These are phyloP conservation scores for Brachypterus glaber DNA, from an alignment of 2,888 invertebrate genomes.

Conservation along the genomic window DNA sequence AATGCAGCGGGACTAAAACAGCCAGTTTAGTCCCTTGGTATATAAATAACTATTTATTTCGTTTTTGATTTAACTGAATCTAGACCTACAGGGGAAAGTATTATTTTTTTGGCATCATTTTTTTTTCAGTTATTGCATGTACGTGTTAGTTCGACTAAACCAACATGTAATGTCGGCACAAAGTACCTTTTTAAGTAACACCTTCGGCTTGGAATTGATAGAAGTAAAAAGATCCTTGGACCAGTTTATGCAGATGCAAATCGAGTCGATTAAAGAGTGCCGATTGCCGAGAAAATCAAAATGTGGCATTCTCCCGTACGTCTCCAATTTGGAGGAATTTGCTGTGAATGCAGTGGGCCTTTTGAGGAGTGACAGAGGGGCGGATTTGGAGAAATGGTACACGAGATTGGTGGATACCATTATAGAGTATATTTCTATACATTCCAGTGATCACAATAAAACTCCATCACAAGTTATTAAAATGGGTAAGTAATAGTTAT, in stretches of 20 bases:
- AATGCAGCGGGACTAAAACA: too few relatives aligned
- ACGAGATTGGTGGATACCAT: slow-evolving; percentile 70
- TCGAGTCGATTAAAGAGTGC: slow-evolving; percentile 70
- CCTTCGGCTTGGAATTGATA: slow-evolving; percentile 75
- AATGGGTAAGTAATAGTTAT: slow-evolving; percentile 52
- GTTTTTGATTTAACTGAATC: too few relatives aligned
- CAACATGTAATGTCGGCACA: slow-evolving; percentile 88
- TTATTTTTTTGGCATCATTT: too few relatives aligned
- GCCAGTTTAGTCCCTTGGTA: too few relatives aligned
- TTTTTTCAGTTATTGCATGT: slow-evolving; percentile 81
- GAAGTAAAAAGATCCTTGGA: slow-evolving; percentile 88
- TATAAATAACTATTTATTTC: too few relatives aligned
- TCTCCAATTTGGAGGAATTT: slow-evolving; percentile 84
- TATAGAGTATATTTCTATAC: slow-evolving; percentile 69
- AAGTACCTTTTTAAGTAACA: slow-evolving; percentile 80
- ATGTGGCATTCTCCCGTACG: slow-evolving; percentile 83
- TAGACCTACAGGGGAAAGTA: too few relatives aligned
- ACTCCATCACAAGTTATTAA: slow-evolving; percentile 87
- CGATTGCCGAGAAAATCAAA: slow-evolving; percentile 65
- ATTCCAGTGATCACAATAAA: slow-evolving; percentile 75
- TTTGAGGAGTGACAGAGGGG: slow-evolving; percentile 78
- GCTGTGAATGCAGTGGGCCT: slow-evolving; percentile 78
- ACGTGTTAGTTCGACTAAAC: slow-evolving; percentile 82
- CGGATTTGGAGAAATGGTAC: slow-evolving; percentile 90
- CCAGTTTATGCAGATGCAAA: slow-evolving; percentile 76